Conservation (phyloP, 37 sponge, comb jelly and placozoan genomes). For the Ianthella basta region DNA sequence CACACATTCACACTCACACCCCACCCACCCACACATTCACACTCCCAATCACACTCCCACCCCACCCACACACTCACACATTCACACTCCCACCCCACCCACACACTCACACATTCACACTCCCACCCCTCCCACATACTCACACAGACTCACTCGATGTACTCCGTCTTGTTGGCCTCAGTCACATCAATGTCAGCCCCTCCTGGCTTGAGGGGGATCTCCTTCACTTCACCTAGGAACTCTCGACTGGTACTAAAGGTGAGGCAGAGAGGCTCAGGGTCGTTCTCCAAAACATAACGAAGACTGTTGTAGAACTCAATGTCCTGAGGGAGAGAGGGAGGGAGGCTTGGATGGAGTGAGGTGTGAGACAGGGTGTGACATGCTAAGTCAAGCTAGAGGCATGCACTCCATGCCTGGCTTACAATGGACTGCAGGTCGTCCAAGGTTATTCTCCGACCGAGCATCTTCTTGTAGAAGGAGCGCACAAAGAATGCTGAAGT, state of each 20-base stretch:
- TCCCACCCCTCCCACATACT: neutral
- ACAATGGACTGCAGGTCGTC: conserved; percentile 97
- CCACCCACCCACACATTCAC: neutral
- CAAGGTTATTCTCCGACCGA: conserved; percentile 77
- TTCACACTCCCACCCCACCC: neutral
- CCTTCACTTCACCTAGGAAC: conserved; percentile 85
- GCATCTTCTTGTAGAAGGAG: conserved; percentile 99
- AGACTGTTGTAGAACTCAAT: conserved; percentile 89
- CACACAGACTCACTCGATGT: conserved; percentile 65
- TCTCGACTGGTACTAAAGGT: conserved; percentile 81
- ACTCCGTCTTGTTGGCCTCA: conserved; percentile 87
- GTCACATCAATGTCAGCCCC: conserved; percentile 90
- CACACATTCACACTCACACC: neutral
- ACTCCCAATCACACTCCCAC: neutral
- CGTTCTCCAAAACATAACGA: conserved; percentile 93
- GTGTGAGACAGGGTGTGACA: neutral
- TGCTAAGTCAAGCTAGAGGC: too few species aligned
- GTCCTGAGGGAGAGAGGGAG: conserved; percentile 53
- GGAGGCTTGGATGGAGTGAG: neutral
- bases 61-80: neutral
- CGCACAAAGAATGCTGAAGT: conserved; percentile 94
- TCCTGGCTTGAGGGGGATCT: conserved; percentile 79
- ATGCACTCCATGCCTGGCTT: conserved; percentile 32
- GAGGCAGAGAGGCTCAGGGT: conserved; percentile 91
- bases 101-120: neutral